These are phyloP conservation scores for Paracyclopina nana DNA, from an alignment of 1,140 invertebrate species.

Conservation along the genomic window DNA sequence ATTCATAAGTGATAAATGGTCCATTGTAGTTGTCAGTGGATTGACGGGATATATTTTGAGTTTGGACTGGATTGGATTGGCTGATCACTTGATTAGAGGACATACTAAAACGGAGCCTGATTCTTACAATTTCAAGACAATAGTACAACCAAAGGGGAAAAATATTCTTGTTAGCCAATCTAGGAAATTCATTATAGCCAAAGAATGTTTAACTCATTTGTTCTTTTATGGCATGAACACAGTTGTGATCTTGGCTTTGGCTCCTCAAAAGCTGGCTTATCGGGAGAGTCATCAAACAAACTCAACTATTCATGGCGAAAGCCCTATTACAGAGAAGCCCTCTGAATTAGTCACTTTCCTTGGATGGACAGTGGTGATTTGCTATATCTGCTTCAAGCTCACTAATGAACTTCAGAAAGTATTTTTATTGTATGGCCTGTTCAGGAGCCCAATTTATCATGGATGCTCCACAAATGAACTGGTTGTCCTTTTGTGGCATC, in stretches of 20 bases:
- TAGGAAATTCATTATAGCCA: neutral
- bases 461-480: neutral
- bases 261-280: no score
- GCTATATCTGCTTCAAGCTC: neutral
- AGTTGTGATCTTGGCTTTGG: neutral
- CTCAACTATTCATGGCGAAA: neutral
- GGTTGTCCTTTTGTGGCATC: neutral
- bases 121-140: neutral
- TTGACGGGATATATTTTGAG: conserved; percentile 11
- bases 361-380: neutral
- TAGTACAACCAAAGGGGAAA: neutral
- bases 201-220: neutral
- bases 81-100: neutral
- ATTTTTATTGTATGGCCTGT: neutral
- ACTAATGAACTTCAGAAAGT: neutral
- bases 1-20: conserved; percentile 8
- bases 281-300: no score
- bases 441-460: neutral
- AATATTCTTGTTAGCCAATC: neutral
- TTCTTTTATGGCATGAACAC: neutral
- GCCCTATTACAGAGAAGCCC: neutral
- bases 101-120: neutral
- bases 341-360: neutral
- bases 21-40: conserved; percentile 4
- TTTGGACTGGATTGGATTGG: neutral